Evolutionary conservation across 2,113 vertebrate species (phyloP).

Genomic region (Dryoscopus gambensis): DNA sequence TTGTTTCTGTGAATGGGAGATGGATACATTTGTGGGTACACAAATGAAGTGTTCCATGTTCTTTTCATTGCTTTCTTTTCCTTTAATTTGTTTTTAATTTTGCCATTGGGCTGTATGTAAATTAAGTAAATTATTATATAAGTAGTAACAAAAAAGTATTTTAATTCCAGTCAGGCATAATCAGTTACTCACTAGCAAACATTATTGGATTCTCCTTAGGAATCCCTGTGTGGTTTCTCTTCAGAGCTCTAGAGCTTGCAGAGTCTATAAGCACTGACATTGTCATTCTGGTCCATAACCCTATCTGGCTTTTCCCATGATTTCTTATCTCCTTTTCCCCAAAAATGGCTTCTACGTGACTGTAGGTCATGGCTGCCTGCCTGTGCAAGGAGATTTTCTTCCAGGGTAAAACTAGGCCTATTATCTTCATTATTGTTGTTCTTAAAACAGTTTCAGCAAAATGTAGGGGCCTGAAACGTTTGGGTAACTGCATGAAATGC

Average conservation of each 20-base stretch:
- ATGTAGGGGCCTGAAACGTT: not conserved
- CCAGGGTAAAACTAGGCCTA: not conserved
- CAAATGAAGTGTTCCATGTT: not conserved
- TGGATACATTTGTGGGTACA: not conserved
- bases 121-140: not conserved
- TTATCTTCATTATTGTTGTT: not conserved
- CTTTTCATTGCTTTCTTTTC: not conserved
- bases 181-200: not conserved
- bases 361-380: not conserved
- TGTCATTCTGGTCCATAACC: not conserved
- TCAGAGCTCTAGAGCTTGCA: not conserved
- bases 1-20: not conserved
- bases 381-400: not conserved
- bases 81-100: not conserved
- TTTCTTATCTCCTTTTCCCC: not conserved
- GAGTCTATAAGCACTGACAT: not conserved
- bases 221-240: not conserved
- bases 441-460: not conserved
- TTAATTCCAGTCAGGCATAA: not conserved
- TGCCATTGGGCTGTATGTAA: not conserved
- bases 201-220: not conserved
- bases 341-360: not conserved
- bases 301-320: not conserved
- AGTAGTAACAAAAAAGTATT: not conserved
- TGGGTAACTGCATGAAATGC: not conserved